These are phyloP conservation scores for Verasper variegatus DNA, from an alignment of 2,113 vertebrate genomes.

Conservation along the genomic window DNA sequence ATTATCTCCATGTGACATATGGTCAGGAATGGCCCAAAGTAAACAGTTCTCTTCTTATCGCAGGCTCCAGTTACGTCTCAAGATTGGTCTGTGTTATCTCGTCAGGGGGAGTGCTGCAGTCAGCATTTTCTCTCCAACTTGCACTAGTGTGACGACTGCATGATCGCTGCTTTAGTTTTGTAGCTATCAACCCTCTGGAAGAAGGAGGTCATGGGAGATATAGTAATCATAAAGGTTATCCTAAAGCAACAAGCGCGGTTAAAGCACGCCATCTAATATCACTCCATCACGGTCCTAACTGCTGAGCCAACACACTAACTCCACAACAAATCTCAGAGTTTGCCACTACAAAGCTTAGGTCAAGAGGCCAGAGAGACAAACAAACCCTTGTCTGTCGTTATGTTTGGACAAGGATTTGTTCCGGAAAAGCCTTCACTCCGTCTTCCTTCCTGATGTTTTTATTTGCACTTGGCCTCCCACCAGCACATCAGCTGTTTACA, in stretches of 20 bases:
- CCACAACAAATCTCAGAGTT: constrained; percentile 53
- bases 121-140: constrained; percentile 3
- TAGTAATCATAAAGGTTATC: not conserved
- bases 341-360: constrained; percentile 54
- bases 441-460: constrained; percentile 74
- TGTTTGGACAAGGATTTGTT: constrained; percentile 74
- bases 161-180: not conserved
- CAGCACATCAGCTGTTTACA: constrained; percentile 66
- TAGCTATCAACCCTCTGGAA: not conserved
- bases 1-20: constrained; percentile 16
- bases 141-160: not conserved
- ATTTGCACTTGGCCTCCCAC: constrained; percentile 62
- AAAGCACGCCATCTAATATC: constrained; percentile 1
- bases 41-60: constrained; percentile 28
- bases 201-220: not conserved
- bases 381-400: constrained; percentile 55
- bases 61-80: not conserved
- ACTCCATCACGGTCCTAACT: constrained; percentile 24
- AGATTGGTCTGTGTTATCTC: constrained; percentile 11
- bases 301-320: constrained; percentile 42
- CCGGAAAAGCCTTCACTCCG: constrained; percentile 56
- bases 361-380: constrained; percentile 62
- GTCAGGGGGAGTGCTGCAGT: not conserved
- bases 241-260: constrained; percentile 2
- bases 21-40: not conserved